Conservation (phyloP, 1,140 invertebrate genomes). For the Drosophila elegans region DNA sequence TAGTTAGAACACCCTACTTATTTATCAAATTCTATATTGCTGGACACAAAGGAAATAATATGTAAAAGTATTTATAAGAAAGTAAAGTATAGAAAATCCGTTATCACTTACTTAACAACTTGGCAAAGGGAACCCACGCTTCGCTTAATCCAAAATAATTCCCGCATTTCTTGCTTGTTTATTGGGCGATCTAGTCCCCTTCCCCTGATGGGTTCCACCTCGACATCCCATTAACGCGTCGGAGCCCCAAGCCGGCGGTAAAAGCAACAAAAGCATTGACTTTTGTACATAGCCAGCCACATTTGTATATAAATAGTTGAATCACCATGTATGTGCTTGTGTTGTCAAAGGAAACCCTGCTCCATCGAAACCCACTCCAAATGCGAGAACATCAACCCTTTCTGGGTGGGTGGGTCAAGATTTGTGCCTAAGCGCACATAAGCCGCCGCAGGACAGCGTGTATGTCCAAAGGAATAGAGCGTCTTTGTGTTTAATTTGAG, state of each 20-base stretch:
- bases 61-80: neutral
- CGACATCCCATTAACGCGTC: constrained; percentile 8
- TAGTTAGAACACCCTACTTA: too few relatives aligned
- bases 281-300: constrained; percentile 80
- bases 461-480: constrained; percentile 39
- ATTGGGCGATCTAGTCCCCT: constrained; percentile 30
- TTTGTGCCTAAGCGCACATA: constrained; percentile 80
- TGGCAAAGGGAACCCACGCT: constrained; percentile 1
- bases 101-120: neutral
- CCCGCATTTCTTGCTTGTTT: constrained; percentile 6
- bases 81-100: too few relatives aligned
- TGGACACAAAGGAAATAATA: too few relatives aligned
- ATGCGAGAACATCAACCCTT: constrained; percentile 37
- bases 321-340: constrained; percentile 22
- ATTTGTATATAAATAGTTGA: constrained; percentile 79
- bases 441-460: constrained; percentile 73
- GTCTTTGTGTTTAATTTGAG: constrained; percentile 71
- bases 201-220: neutral
- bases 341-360: constrained; percentile 65
- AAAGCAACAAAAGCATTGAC: constrained; percentile 73
- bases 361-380: constrained; percentile 2
- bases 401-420: constrained; percentile 66
- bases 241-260: constrained; percentile 37
- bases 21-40: too few relatives aligned
- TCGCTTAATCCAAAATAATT: constrained; percentile 37